phyloP scores from a whole-genome alignment of 2,113 vertebrate species.

The Isurus oxyrinchus region DNA sequence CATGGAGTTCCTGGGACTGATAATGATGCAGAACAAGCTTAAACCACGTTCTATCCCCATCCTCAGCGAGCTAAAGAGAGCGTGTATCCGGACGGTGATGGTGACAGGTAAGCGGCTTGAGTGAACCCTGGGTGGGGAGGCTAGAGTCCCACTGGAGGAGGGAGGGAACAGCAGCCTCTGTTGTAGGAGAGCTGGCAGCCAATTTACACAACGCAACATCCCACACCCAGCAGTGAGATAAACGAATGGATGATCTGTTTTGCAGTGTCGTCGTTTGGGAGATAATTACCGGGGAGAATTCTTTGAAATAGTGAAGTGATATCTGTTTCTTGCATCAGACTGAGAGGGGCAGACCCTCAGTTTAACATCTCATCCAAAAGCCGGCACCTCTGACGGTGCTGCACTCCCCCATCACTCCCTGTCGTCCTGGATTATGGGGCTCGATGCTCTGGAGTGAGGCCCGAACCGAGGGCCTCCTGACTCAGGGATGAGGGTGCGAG shows the following conservation, averaged over 20 bases:
- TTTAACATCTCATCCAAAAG: no score
- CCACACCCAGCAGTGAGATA: neutral
- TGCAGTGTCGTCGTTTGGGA: neutral
- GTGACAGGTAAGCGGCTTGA: slow-evolving; percentile 42
- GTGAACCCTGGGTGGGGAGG: no score
- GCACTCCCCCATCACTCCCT: neutral
- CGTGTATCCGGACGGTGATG: slow-evolving; percentile 45
- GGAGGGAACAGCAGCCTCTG: neutral
- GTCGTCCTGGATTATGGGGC: neutral
- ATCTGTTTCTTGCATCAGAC: no score
- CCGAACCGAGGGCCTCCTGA: neutral
- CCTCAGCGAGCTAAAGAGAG: slow-evolving; percentile 40
- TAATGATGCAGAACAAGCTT: slow-evolving; percentile 47
- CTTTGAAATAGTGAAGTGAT: neutral
- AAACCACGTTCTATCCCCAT: slow-evolving; percentile 42
- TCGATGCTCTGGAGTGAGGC: no score
- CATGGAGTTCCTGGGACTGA: slow-evolving; percentile 44
- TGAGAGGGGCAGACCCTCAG: no score
- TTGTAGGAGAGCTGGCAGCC: neutral
- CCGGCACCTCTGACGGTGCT: no score
- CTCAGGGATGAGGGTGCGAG: no score
- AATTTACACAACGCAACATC: neutral
- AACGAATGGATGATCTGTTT: neutral
- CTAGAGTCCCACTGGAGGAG: no score
- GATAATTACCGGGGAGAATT: neutral